phyloP scores from a whole-genome alignment of 2,888 invertebrate genomes.

The Tenodera sinensis region DNA sequence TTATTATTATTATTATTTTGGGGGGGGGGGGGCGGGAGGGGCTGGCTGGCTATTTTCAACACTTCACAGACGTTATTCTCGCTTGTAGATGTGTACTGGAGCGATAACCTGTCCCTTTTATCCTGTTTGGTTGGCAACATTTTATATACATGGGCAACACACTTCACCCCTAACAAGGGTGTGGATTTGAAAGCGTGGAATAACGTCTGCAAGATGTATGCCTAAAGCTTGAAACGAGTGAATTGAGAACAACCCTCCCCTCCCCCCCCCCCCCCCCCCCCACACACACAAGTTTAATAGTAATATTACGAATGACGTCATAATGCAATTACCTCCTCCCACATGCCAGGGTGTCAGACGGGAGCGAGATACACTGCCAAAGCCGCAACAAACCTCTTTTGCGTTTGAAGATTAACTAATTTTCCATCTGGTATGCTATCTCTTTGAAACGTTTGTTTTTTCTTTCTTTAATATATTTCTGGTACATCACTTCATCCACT shows the following conservation, averaged over 20 bases:
- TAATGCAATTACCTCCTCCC: background rate
- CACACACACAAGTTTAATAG: background rate
- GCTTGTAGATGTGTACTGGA: background rate
- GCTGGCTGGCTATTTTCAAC: no score
- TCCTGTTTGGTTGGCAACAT: background rate
- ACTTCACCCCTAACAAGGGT: background rate
- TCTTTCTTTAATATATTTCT: no score
- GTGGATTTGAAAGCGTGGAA: background rate
- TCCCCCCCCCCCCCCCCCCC: no score
- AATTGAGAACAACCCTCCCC: background rate
- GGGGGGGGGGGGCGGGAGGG: no score
- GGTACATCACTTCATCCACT: no score
- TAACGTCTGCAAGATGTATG: background rate
- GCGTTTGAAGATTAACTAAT: background rate
- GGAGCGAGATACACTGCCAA: background rate
- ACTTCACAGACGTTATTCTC: no score
- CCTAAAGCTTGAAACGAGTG: background rate
- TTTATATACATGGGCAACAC: background rate
- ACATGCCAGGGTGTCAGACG: background rate
- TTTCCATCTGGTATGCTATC: background rate
- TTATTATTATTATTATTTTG: no score
- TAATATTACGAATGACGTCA: background rate
- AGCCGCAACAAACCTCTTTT: background rate
- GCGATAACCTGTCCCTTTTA: no score
- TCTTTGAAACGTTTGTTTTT: no score